Percentiles rank a stretch among this genome's conserved stretches.
Conservation (phyloP, 1,140 invertebrate genomes). For the Theocolax elegans region DNA sequence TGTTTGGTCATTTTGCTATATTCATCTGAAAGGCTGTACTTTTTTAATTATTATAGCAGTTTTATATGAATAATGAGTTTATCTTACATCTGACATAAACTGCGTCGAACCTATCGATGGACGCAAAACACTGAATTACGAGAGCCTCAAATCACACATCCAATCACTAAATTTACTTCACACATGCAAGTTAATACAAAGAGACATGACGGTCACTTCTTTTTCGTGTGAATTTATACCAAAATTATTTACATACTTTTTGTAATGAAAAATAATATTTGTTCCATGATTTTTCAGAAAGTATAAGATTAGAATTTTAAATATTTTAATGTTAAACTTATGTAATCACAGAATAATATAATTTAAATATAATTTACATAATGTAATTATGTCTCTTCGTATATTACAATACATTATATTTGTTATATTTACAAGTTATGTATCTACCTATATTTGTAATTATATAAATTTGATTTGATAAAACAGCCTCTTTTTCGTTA, state of each 20-base stretch:
- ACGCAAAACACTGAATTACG: slow-evolving; percentile 40
- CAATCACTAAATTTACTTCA: slow-evolving; percentile 50
- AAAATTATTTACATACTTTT: slow-evolving; percentile 36
- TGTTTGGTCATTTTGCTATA: slow-evolving; percentile 37
- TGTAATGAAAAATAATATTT: slow-evolving; percentile 19
- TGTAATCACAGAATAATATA: slow-evolving; percentile 64
- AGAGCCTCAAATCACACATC: slow-evolving; percentile 47
- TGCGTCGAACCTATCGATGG: slow-evolving; percentile 31
- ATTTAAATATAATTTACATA: slow-evolving; percentile 60
- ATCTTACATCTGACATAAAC: slow-evolving; percentile 39
- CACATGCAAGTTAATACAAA: slow-evolving; percentile 51
- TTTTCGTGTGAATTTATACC: slow-evolving; percentile 19
- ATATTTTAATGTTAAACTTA: slow-evolving; percentile 43
- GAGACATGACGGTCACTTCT: slow-evolving; percentile 45
- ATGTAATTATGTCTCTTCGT: slow-evolving; percentile 35
- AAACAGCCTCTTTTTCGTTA: slow-evolving; percentile 59
- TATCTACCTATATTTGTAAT: slow-evolving; percentile 56
- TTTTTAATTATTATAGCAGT: slow-evolving; percentile 29
- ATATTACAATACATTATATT: slow-evolving; percentile 41
- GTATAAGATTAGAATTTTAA: slow-evolving; percentile 30
- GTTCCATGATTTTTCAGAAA: slow-evolving; percentile 6
- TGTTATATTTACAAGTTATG: slow-evolving; percentile 47
- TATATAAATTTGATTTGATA: slow-evolving; percentile 61
- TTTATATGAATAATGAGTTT: slow-evolving; percentile 20
- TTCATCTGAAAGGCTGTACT: slow-evolving; percentile 30